Base-by-base conservation (phyloP, 1,140 invertebrate species). In the Branchinecta lindahli region DNA sequence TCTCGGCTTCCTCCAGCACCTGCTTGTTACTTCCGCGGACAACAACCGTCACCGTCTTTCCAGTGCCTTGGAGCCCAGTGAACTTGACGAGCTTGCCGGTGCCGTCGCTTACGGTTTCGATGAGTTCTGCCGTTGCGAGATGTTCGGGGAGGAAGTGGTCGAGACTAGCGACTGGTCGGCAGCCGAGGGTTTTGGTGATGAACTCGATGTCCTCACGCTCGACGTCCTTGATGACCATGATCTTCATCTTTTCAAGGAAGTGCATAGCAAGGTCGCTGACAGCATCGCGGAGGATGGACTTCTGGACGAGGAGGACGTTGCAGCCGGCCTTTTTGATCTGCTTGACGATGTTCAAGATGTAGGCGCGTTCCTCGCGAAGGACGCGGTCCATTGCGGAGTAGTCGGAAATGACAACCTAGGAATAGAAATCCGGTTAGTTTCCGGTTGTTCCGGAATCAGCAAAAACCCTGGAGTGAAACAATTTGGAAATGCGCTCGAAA, bases 371-470 rank as follows among this genome's bases (percentile, higher is more conserved):
- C 81, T 99, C 97, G 78, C 96, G 90, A n/a, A 99, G 78, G 0
- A 99, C 92, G 71, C 96, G 85, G 81, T 99, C 97, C 96, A 99
- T 99, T 71, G 96, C 94, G 61, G 95, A 86, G 78, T 99, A 99
- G 79, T 99, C 97, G 0, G 94, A 95, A 9, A 99, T 92, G 74
- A 99, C 87, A 0, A 99, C 93, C 52, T 61, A 61, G 2, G 18
- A 61, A 61, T 15, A 61, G 1, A 61, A 61, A 79, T 88, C 33
- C 33, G 33, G 33, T 33, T 33, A 33, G 33, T 33, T 33, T 33
- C 33, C 33, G 33, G 33, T 33, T 33, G 33, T 33, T 33, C 33
- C 33, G 33, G 33, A 33, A 33, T 33, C 33, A 1, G 33, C n/a
- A n/a, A n/a, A n/a, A n/a, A n/a, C n/a, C n/a, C n/a, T n/a, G n/a